phyloP scores from a whole-genome alignment of 2,888 invertebrate species.

The Caradrina clavipalpis region DNA sequence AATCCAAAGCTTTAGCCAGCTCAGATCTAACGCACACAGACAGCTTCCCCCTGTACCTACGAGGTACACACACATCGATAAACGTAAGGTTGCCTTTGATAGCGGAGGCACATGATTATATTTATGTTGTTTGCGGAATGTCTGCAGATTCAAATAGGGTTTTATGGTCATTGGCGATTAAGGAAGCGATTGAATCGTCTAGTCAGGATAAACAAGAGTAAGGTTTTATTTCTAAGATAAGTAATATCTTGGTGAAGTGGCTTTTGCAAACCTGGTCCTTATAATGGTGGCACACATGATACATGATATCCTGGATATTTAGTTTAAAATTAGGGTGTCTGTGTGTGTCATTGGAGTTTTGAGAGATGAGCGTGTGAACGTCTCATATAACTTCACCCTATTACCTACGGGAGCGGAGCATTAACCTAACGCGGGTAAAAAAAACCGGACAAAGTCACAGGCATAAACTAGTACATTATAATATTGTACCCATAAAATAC shows the following conservation, averaged over 20 bases:
- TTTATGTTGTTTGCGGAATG: conserved; percentile 45
- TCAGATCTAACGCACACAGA: conserved; percentile 31
- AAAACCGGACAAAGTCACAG: no score
- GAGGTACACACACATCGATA: conserved; percentile 4
- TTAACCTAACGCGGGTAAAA: no score
- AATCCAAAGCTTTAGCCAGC: conserved; percentile 34
- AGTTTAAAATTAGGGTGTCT: no score
- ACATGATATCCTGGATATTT: no score
- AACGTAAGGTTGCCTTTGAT: conserved; percentile 33
- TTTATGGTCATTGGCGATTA: conserved; percentile 31
- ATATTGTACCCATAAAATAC: conserved; percentile 1
- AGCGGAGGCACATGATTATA: conserved; percentile 44
- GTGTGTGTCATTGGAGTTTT: no score
- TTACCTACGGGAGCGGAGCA: no score
- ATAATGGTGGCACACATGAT: no score
- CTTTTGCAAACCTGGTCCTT: no score
- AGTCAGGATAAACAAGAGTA: no score
- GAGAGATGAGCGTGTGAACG: no score
- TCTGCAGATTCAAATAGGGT: conserved; percentile 30
- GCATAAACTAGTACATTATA: conserved; percentile 3
- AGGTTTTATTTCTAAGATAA: neutral
- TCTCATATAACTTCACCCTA: no score
- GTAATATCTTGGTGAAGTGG: no score
- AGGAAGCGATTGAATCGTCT: conserved; percentile 26
- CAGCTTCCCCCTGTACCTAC: neutral